phyloP scores from a whole-genome alignment of 2,888 invertebrate genomes.

The Melikaiella ostensackeni region DNA sequence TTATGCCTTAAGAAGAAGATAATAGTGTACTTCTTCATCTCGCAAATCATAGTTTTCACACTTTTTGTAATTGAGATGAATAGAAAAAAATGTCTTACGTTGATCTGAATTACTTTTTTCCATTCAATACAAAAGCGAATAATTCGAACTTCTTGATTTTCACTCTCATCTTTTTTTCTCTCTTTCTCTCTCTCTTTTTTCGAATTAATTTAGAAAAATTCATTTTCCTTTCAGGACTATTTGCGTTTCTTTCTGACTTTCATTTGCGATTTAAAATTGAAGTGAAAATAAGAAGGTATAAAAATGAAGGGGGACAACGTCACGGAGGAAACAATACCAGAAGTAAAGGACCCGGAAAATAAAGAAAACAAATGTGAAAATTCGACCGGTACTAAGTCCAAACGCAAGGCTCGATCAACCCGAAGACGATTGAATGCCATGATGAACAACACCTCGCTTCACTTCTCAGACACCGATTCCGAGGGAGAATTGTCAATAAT shows the following conservation, averaged over 20 bases:
- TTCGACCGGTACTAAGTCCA: constrained; percentile 59
- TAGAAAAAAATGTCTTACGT: too few relatives aligned
- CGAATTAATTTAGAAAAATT: not conserved
- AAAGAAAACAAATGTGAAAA: constrained; percentile 26
- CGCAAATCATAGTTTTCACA: too few relatives aligned
- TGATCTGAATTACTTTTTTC: too few relatives aligned
- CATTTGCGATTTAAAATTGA: not conserved
- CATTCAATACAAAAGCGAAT: too few relatives aligned
- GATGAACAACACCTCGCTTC: constrained; percentile 72
- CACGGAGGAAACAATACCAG: not conserved
- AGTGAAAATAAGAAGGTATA: not conserved
- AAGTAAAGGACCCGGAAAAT: not conserved
- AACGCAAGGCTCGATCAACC: constrained; percentile 70
- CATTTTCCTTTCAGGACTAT: constrained; percentile 8
- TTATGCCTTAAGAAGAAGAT: too few relatives aligned
- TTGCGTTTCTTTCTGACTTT: not conserved
- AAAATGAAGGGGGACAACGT: not conserved
- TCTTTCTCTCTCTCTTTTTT: not conserved
- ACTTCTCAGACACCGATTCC: constrained; percentile 75
- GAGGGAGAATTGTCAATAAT: constrained; percentile 71
- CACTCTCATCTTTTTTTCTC: not conserved
- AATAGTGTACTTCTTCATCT: too few relatives aligned
- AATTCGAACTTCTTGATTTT: too few relatives aligned
- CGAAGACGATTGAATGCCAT: constrained; percentile 71
- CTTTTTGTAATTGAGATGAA: too few relatives aligned